These are phyloP conservation scores for Apamea epomidion DNA, from an alignment of 2,888 invertebrate genomes.

Conservation along the genomic window DNA sequence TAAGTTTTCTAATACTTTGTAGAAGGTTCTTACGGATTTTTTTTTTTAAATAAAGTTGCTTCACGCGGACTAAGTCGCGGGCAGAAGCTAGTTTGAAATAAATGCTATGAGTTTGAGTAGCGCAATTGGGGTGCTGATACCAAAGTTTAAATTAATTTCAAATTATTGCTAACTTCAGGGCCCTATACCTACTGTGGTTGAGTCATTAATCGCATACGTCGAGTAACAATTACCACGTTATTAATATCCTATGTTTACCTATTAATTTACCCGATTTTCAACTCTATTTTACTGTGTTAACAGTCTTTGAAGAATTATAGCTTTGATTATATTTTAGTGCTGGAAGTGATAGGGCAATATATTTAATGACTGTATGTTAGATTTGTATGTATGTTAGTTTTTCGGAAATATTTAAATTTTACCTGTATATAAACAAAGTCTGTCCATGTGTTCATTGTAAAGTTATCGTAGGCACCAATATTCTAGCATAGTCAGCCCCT, in stretches of 20 bases:
- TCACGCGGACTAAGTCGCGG: no score
- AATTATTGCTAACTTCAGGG: slow-evolving; percentile 12
- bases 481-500: no score
- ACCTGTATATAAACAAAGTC: no score
- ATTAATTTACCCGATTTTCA: slow-evolving; percentile 5
- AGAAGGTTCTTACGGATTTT: no score
- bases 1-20: no score
- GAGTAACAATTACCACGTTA: slow-evolving; percentile 38
- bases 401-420: not conserved
- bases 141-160: not conserved
- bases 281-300: slow-evolving; percentile 5
- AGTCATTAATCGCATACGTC: slow-evolving; percentile 50
- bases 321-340: slow-evolving; percentile 6
- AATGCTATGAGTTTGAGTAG: no score
- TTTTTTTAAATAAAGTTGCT: no score
- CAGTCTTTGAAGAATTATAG: not conserved
- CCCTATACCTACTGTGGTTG: slow-evolving; percentile 26
- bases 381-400: not conserved
- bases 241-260: slow-evolving; percentile 12
- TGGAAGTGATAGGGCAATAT: slow-evolving; percentile 1
- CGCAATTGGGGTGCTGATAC: no score
- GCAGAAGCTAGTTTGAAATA: no score
- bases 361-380: not conserved
- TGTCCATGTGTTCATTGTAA: no score
- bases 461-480: no score